These are phyloP conservation scores for Nixonia krombeini DNA, from an alignment of 1,140 invertebrate species.

Conservation along the genomic window DNA sequence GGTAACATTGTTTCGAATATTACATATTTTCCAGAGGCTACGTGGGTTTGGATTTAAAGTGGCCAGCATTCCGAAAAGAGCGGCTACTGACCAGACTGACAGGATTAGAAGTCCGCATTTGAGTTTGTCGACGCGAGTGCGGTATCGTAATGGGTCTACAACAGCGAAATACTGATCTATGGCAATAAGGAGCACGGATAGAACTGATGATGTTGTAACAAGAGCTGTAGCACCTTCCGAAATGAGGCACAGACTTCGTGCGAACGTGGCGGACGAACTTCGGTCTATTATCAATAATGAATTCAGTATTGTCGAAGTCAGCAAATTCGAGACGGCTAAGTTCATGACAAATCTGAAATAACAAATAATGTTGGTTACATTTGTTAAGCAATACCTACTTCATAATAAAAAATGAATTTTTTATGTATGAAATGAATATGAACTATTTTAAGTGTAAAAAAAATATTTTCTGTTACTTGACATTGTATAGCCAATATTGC, in stretches of 20 bases:
- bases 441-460: no score
- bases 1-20: constrained; percentile 16
- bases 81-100: constrained; percentile 77
- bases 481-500: no score
- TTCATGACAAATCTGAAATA: constrained; percentile 79
- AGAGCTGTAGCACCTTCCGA: constrained; percentile 62
- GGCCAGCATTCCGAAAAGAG: constrained; percentile 72
- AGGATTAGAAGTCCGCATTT: constrained; percentile 80
- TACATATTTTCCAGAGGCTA: constrained; percentile 72
- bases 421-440: no score
- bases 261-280: constrained; percentile 24
- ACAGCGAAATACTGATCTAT: constrained; percentile 91
- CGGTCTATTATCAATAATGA: constrained; percentile 74
- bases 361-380: constrained; percentile 4
- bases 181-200: constrained; percentile 85
- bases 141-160: constrained; percentile 88
- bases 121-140: constrained; percentile 81
- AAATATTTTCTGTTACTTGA: no score
- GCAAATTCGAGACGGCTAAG: constrained; percentile 77
- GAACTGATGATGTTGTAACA: constrained; percentile 71
- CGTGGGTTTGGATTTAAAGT: constrained; percentile 71
- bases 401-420: no score
- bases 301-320: constrained; percentile 76
- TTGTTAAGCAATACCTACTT: constrained; percentile 1
- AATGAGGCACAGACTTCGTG: constrained; percentile 49